Conservation (phyloP, 2,888 invertebrate genomes). For the Corbicula japonica region DNA sequence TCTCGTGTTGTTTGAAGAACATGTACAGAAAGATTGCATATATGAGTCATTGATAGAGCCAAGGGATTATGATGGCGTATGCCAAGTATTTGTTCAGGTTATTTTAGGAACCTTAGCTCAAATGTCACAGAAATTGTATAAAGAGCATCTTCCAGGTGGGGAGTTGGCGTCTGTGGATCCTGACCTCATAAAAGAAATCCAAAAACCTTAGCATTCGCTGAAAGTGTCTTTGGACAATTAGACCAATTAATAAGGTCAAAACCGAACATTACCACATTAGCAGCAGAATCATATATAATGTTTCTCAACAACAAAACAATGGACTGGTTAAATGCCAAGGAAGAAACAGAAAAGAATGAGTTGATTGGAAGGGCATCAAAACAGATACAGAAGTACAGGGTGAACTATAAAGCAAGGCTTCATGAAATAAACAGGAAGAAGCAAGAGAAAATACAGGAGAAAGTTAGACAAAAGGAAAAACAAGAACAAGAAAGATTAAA, state of each 20-base stretch:
- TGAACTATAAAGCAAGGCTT: constrained; percentile 20
- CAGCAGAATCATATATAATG: constrained; percentile 38
- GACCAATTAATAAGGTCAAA: constrained; percentile 29
- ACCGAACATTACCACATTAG: constrained; percentile 24
- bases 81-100: constrained; percentile 33
- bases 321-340: constrained; percentile 23
- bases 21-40: constrained; percentile 42
- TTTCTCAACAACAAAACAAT: constrained; percentile 26
- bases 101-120: constrained; percentile 26
- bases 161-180: constrained; percentile 11
- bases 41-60: constrained; percentile 31
- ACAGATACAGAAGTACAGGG: not conserved
- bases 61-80: constrained; percentile 22
- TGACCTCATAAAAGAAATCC: constrained; percentile 22
- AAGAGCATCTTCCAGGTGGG: constrained; percentile 33
- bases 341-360: not conserved
- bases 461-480: constrained; percentile 25
- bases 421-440: constrained; percentile 19
- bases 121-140: constrained; percentile 26
- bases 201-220: constrained; percentile 58
- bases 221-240: constrained; percentile 49
- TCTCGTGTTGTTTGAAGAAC: constrained; percentile 29
- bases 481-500: constrained; percentile 5
- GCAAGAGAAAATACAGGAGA: constrained; percentile 17
- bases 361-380: constrained; percentile 10